Evolutionary conservation across 2,113 vertebrate genomes (phyloP), one percentile per base, ranked within the genome.

Genomic region (Triplophysa siluroides): DNA sequence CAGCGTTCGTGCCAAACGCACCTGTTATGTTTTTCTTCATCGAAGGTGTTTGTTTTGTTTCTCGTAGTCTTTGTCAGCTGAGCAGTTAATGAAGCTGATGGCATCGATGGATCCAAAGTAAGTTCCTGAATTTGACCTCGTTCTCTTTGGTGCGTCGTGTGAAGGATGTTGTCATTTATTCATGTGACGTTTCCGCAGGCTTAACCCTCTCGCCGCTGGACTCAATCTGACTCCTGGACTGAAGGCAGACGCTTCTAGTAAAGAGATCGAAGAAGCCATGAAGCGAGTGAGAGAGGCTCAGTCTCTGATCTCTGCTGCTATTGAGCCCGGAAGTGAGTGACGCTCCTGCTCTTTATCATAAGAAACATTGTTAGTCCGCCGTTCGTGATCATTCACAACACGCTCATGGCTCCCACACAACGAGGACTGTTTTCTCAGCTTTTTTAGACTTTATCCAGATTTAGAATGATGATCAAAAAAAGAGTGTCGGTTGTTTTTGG

Each of bases 221-320:
- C 91, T 99, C 5, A 91, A 88, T 78, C 90, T 98, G 83, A 96
- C 94, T 70, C 93, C 95, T 13, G 96, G 94, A 79, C 87, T 99
- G 86, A 99, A 99, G 85, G 94, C 93, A 1, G 97, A 98, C 69
- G 93, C 95, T 50, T 96, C 97, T 76, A 98, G 95, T 87, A 99
- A 99, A 90, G 98, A 99, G 89, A 99, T 99, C 26, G 98, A 99
- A 91, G 98, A 99, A 87, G 97, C 98, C 18, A 99, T 99, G 98
- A 99, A 99, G 87, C 93, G 97, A 89, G 98, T 99, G 63, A 87
- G 96, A 82, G 98, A 99, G 90, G 98, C 98, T 76, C 98, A 98
- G 89, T 99, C 98, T 2, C 82, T 99, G 78, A 99, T 99, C 80
- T 99, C 96, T 89, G 98, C 97, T 79, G 97, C 97, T 81, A 99